Percentiles rank a stretch among this genome's conserved stretches.
phyloP scores from a whole-genome alignment of 2,888 invertebrate genomes.

The Rhamnusium bicolor region DNA sequence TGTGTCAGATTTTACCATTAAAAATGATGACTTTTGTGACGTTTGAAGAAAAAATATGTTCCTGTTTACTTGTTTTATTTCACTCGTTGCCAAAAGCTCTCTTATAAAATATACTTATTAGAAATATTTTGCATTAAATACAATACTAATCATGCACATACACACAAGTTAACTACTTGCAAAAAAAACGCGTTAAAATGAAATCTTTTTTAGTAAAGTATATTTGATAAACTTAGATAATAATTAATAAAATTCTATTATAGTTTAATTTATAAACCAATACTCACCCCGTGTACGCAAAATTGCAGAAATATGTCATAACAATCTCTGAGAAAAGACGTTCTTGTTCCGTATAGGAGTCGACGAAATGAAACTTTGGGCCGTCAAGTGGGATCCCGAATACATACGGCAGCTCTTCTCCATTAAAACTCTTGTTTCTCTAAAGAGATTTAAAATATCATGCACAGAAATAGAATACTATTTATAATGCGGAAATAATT shows the following conservation, averaged over 20 bases:
- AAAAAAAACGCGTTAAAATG: too few relatives aligned
- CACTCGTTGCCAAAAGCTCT: too few relatives aligned
- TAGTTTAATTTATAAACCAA: not conserved
- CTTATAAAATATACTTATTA: too few relatives aligned
- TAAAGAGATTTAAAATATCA: constrained; percentile 64
- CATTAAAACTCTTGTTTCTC: constrained; percentile 84
- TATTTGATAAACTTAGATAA: too few relatives aligned
- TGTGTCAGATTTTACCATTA: too few relatives aligned
- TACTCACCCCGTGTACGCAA: constrained; percentile 89
- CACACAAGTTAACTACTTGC: too few relatives aligned
- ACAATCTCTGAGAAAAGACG: constrained; percentile 87
- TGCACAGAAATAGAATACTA: constrained; percentile 54
- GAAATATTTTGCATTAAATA: too few relatives aligned
- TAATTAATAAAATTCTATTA: not conserved
- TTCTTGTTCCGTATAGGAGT: constrained; percentile 84
- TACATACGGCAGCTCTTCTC: constrained; percentile 90
- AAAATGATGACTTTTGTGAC: too few relatives aligned
- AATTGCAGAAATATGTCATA: constrained; percentile 93
- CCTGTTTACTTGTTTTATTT: too few relatives aligned
- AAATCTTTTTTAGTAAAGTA: too few relatives aligned
- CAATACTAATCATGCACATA: too few relatives aligned
- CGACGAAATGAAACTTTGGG: constrained; percentile 79
- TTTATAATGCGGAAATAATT: constrained; percentile 48
- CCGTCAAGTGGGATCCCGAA: constrained; percentile 87
- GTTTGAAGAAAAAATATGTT: too few relatives aligned